Base-by-base conservation (phyloP, 2,888 invertebrate genomes). In the Nemapogon koenigi region DNA sequence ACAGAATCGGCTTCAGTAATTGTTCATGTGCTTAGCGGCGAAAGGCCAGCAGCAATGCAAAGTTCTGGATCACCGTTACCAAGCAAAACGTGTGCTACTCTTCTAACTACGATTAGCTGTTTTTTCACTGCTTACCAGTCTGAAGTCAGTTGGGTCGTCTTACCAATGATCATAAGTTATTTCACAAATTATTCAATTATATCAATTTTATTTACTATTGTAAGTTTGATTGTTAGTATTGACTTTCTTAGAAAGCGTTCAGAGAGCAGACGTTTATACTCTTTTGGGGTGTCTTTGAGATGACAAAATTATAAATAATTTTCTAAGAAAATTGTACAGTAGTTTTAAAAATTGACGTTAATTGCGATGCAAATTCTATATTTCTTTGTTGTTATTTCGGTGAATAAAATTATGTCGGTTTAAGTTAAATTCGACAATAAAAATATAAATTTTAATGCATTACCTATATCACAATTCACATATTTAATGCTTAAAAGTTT, bases 11-110 rank as follows among this genome's bases (percentile, higher is more conserved):
- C 90, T 48, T 89, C 89, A 52, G 90, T 91, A 53, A 85, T 89
- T 57, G 90, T 91, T 46, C 90, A 91, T 76, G 90, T 91, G 54
- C 83, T 91, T 54, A 91, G 90, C 61, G 90, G 90, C 59, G 85
- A 83, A 65, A 69, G 84, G 44, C 84, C 84, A 42, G 85, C 85
- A 18, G 85, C 85, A 30, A 85, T 85, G 84, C 85, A 85, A 55
- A 80, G 80, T 39, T 78, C 76, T 0, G 68, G 75, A 0, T 66
- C 76, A 0, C 58, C 64, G 2, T 65, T 70, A 0, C 67, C 63
- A 2, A 59, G 57, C 26, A 55, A 71, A 18, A 63, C 63, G 48
- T 58, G 59, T n/a, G 60, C 57, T 31, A 51, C 33, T 2, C 13
- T 75, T 28, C 49, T 73, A 10, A 53, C 57, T 7, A 51, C 63